Evolutionary conservation across 1,140 invertebrate genomes (phyloP), one percentile per base, ranked within the genome.

Genomic region (Drosophila serrata): DNA sequence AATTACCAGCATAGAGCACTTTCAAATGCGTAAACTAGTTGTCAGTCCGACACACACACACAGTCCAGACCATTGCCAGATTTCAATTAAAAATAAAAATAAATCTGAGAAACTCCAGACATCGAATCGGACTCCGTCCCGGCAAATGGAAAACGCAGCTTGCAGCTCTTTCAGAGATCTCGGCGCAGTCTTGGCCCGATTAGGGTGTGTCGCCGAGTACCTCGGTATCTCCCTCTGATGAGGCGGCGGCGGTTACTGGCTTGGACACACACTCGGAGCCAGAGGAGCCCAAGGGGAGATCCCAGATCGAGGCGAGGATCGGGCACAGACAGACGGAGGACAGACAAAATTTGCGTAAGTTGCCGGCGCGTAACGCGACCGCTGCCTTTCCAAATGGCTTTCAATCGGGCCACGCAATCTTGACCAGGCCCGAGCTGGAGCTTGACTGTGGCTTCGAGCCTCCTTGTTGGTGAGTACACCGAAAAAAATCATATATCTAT

Each of bases 11-110:
- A 33, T 53, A 6, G 45, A 27, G 64, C 80, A 82, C 84, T 88
- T 88, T 88, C 84, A 67, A 88, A 88, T 90, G 85, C 84, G 85
- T 88, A 90, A 88, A 88, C 84, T 73, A 81, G 84, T 88, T 88
- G 85, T 70, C 59, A 37, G 74, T 11, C 57, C 51, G 51, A 55
- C 45, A 53, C 45, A 53, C 45, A 55, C 45, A 53, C 45, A 53
- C 45, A 53, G 58, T 78, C 75, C 75, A 31, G 55, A 78, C 48
- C 49, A 75, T 75, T 70, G 81, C 67, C 67, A 84, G 84, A 70
- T 87, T 88, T 88, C 85, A 88, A 88, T 88, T 88, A 46, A 46
- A 46, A 46, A n/a, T n/a, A 45, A 45, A 39, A 17, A 87, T 80
- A 80, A 69, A 57, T 67, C 61, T 68, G 42, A 56, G 29, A 53